Evolutionary conservation across 2,888 invertebrate species (phyloP).

Genomic region (Blera fallax): DNA sequence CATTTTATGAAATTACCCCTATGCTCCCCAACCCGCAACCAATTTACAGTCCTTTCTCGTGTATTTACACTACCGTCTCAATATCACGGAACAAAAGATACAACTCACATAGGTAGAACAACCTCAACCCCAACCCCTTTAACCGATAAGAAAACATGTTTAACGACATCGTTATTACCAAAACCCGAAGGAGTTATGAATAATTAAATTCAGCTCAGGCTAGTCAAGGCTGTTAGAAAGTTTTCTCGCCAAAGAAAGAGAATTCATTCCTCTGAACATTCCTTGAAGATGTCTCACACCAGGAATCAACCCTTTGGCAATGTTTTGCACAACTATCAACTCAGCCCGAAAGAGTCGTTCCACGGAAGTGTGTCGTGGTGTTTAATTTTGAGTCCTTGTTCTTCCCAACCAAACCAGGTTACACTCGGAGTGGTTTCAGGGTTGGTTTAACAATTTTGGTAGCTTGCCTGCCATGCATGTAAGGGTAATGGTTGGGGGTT

Average conservation of each 20-base stretch:
- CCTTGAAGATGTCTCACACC: conserved; percentile 53
- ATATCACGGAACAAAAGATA: conserved; percentile 61
- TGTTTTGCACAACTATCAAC: conserved; percentile 48
- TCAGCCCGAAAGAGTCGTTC: not conserved
- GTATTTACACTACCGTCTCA: conserved; percentile 57
- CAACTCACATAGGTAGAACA: conserved; percentile 42
- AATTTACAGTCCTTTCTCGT: conserved; percentile 12
- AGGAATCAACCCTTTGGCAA: conserved; percentile 33
- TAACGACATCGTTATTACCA: conserved; percentile 80
- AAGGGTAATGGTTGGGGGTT: not conserved
- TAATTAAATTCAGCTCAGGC: conserved; percentile 79
- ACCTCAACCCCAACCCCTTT: not conserved
- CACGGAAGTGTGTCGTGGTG: conserved; percentile 67
- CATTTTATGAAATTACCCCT: conserved; percentile 61
- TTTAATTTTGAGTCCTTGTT: conserved; percentile 62
- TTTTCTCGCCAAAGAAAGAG: conserved; percentile 46
- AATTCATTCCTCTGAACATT: conserved; percentile 44
- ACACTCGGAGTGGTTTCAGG: conserved; percentile 58
- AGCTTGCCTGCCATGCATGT: conserved; percentile 27
- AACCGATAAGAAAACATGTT: conserved; percentile 80
- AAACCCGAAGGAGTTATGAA: conserved; percentile 80
- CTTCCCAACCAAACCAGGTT: conserved; percentile 9
- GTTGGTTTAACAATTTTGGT: conserved; percentile 55
- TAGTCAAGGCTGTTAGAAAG: conserved; percentile 56
- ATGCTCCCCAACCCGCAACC: conserved; percentile 13